phyloP scores from a whole-genome alignment of 1,140 invertebrate genomes.

The Sinella curviseta region DNA sequence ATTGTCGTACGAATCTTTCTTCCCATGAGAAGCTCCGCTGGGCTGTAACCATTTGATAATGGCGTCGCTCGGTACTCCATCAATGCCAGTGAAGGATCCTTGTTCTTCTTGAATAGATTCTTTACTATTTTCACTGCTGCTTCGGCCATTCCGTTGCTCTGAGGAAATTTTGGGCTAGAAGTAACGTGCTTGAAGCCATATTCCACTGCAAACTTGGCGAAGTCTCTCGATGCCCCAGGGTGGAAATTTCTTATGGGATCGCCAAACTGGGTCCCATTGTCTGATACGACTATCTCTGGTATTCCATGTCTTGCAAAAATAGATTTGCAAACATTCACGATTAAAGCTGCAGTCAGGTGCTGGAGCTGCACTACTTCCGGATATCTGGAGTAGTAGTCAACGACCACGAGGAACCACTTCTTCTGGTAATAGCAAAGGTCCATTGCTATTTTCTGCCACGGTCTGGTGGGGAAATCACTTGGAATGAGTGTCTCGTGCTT shows the following conservation, averaged over 20 bases:
- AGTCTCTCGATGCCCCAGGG: not conserved
- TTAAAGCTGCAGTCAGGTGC: not conserved
- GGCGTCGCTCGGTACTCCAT: constrained; percentile 33
- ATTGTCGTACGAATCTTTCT: not conserved
- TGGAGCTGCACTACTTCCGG: constrained; percentile 18
- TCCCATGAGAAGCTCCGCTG: constrained; percentile 30
- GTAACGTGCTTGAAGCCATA: constrained; percentile 46
- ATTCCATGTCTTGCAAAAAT: constrained; percentile 41
- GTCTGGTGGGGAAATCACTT: not conserved
- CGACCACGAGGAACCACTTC: not conserved
- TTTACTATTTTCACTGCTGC: constrained; percentile 35
- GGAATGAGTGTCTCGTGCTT: not conserved
- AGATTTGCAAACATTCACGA: constrained; percentile 31
- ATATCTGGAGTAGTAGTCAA: constrained; percentile 33
- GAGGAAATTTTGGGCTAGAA: constrained; percentile 36
- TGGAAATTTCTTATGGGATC: too few species aligned
- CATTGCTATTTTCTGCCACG: constrained; percentile 28
- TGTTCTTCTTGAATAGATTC: constrained; percentile 43
- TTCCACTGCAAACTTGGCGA: constrained; percentile 28
- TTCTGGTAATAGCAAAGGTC: constrained; percentile 14
- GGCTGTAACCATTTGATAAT: constrained; percentile 16
- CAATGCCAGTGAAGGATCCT: constrained; percentile 47
- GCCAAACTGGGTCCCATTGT: constrained; percentile 44
- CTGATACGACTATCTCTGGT: constrained; percentile 38
- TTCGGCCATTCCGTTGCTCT: constrained; percentile 37